A percentile compares a stretch with the other conserved stretches of the same genome.
These are phyloP conservation scores for Cliona cf. orientalis DNA, from an alignment of 37 sponge, comb jelly and placozoan genomes.

Conservation along the genomic window DNA sequence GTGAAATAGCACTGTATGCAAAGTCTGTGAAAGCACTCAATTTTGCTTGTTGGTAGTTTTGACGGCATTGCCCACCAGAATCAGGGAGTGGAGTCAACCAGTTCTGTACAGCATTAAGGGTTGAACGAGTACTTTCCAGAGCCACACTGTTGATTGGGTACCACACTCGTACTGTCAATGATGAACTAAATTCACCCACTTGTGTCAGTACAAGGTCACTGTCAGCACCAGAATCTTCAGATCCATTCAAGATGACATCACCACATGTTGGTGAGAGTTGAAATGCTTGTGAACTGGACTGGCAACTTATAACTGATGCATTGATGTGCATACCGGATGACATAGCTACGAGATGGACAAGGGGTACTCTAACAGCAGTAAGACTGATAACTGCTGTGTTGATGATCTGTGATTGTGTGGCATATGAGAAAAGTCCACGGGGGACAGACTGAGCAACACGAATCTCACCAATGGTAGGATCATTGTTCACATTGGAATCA, in stretches of 20 bases:
- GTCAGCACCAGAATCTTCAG: conserved; percentile 40
- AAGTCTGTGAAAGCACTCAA: conserved; percentile 45
- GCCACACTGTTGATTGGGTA: conserved; percentile 27
- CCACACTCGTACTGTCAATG: conserved; percentile 62
- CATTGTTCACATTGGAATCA: background rate
- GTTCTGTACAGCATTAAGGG: conserved; percentile 39
- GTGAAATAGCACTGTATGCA: conserved; percentile 33
- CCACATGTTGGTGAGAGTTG: conserved; percentile 26
- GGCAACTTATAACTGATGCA: conserved; percentile 19
- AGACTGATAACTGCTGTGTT: conserved; percentile 79
- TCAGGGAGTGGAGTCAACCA: conserved; percentile 22
- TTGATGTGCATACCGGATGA: conserved; percentile 22
- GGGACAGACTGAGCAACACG: conserved; percentile 11
- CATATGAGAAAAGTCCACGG: conserved; percentile 67
- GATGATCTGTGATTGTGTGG: conserved; percentile 65
- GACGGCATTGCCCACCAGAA: conserved; percentile 25
- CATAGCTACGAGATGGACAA: conserved; percentile 17
- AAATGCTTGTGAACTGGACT: conserved; percentile 24
- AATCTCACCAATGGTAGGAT: conserved; percentile 30
- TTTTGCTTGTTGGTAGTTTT: conserved; percentile 52
- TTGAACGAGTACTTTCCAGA: background rate
- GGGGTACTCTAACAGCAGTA: background rate
- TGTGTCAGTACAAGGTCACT: conserved; percentile 10
- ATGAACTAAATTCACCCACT: conserved; percentile 9
- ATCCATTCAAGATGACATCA: conserved; percentile 51